Evolutionary conservation across 2,113 vertebrate species (phyloP), one percentile per base, ranked within the genome.

Genomic region (Apteryx owenii): DNA sequence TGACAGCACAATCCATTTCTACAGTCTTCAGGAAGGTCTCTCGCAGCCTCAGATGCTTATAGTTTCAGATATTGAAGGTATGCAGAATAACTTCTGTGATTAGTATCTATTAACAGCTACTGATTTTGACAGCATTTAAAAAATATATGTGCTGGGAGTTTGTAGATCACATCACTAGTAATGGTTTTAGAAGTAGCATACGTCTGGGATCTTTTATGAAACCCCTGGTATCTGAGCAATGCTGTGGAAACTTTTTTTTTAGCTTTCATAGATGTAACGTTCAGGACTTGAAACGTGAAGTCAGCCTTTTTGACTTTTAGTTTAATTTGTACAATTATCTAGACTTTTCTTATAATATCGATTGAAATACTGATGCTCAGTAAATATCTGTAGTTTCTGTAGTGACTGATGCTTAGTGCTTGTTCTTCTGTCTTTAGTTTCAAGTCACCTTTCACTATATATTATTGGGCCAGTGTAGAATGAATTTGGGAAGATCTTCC

Each of bases 11-110:
- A 99, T 99, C 98, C 99, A 99, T 97, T 99, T 99, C 98, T 99
- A 99, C 98, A 99, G 99, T 97, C 99, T 99, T 78, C 99, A 99
- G 97, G 99, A 99, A 98, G 99, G 99, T 77, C 99, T 99, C 56
- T 99, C 99, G 60, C 99, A 99, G 97, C 99, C 99, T 46, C 99
- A 99, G 98, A 99, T 99, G 99, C 99, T 99, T 78, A 99, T 99
- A 22, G 99, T 99, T 91, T 99, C 99, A 50, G 99, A 99, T 98
- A 99, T 99, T 68, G 99, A 99, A 98, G 99, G 99, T 99, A 98
- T 97, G 97, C 78, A 88, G 75, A 89, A 93, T 72, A 46, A 69
- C 33, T 77, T 61, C 29, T 69, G 69, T 48, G 68, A 15, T 96
- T 48, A 73, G 60, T 80, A 66, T 85, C 93, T 95, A 58, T 50